Evolutionary conservation across 2,797 vertebrate species (phyloP), one percentile per base, ranked within the genome.

Genomic region (Miichthys miiuy): DNA sequence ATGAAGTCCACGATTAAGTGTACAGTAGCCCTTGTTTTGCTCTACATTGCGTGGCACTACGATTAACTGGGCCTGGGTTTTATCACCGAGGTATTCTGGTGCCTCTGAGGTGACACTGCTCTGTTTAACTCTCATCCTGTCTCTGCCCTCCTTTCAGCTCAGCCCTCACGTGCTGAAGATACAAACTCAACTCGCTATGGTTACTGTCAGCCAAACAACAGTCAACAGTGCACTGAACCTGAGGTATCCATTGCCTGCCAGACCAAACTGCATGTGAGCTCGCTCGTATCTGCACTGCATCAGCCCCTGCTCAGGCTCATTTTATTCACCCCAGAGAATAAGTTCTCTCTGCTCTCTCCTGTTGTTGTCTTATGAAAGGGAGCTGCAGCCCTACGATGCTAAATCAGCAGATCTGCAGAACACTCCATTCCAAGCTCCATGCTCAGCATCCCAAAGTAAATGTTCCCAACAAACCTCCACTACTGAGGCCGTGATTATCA

Each of bases 171-270:
- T 91, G 89, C 85, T 9, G 68, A 47, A 88, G 88, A 91, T 82
- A 87, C 84, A 84, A 73, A 81, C 68, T 80, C 63, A n/a, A 13
- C 86, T 91, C 75, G 25, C 91, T 70, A 93, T 94, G 91, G 94
- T 83, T 87, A 95, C 92, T 55, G 84, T 69, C 78, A 77, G 84
- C 81, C 90, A 92, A 95, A 95, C 91, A 95, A 64, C 78, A 82
- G 83, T 92, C 91, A 94, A 93, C 93, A 93, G 70, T 30, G 65
- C 73, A 62, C 75, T 13, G 62, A 75, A 61, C 34, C 72, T 44
- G 50, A 82, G 55, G 58, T 57, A 51, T 80, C 69, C 27, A 8
- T 18, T 2, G 73, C 72, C 89, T 80, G 80, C 78, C 86, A 82
- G 82, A 83, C 65, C 83, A 71, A 81, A 80, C 87, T 87, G 60